Evolutionary conservation across 1,140 invertebrate genomes (phyloP).

Genomic region (Scaptomyza pallida): DNA sequence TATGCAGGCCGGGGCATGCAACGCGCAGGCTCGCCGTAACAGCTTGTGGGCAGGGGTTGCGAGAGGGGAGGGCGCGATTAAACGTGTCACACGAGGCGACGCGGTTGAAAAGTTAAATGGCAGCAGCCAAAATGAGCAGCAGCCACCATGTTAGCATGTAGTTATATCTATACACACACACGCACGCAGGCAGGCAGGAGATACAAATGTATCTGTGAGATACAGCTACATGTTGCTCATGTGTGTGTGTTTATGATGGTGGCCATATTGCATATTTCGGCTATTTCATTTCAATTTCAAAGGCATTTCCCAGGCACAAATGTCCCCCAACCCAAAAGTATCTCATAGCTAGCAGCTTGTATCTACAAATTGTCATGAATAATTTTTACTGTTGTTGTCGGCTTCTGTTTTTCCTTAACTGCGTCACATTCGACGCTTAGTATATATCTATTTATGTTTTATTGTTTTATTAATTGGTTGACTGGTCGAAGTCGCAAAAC

Average conservation of each 20-base stretch:
- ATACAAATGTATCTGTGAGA: conserved; percentile 30
- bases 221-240: conserved; percentile 65
- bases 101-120: conserved; percentile 80
- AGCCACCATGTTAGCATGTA: conserved; percentile 76
- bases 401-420: conserved; percentile 40
- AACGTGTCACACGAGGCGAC: conserved; percentile 74
- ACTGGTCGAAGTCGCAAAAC: conserved; percentile 45
- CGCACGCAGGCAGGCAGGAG: conserved; percentile 1
- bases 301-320: conserved; percentile 50
- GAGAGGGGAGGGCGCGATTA: conserved; percentile 58
- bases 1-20: conserved; percentile 29
- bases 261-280: conserved; percentile 70
- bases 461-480: conserved; percentile 74
- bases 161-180: conserved; percentile 59
- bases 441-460: conserved; percentile 34
- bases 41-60: conserved; percentile 22
- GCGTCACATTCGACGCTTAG: conserved; percentile 13
- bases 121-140: conserved; percentile 65
- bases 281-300: conserved; percentile 48
- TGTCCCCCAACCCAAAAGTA: conserved; percentile 31
- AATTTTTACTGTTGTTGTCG: conserved; percentile 28
- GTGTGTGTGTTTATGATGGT: conserved; percentile 51
- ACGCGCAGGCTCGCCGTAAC: conserved; percentile 50
- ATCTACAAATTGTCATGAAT: conserved; percentile 71
- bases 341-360: conserved; percentile 61